Evolutionary conservation across 2,888 invertebrate species (phyloP).

Genomic region (Lasioglossum lativentre): DNA sequence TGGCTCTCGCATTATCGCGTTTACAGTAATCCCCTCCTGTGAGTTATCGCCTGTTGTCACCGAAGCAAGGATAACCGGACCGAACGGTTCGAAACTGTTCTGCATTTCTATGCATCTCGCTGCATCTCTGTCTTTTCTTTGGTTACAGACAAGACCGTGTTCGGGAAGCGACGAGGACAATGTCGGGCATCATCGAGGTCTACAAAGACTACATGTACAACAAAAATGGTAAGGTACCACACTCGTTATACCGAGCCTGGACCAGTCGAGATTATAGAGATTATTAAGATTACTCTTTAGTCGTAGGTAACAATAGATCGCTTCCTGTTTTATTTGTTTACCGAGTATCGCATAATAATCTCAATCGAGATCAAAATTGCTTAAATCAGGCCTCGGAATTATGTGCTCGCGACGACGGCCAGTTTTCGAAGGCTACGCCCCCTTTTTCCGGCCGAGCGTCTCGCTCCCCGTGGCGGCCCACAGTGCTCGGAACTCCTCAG

Average conservation of each 20-base stretch:
- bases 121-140: neutral
- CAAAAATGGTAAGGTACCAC: conserved; percentile 75
- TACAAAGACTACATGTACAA: conserved; percentile 79
- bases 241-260: too few relatives aligned
- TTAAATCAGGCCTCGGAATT: too few relatives aligned
- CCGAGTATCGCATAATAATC: neutral
- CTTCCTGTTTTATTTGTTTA: neutral
- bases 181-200: conserved; percentile 80
- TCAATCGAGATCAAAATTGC: too few relatives aligned
- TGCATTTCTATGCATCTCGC: neutral
- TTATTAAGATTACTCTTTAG: too few relatives aligned
- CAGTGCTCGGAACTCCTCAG: too few relatives aligned
- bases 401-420: too few relatives aligned
- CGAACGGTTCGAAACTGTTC: neutral
- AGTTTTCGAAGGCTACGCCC: too few relatives aligned
- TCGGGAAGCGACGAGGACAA: conserved; percentile 43
- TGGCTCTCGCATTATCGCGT: conserved; percentile 5
- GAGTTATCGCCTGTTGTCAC: neutral
- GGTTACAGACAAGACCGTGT: conserved; percentile 20
- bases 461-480: too few relatives aligned
- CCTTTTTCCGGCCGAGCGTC: too few relatives aligned
- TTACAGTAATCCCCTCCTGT: neutral
- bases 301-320: too few relatives aligned
- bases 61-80: conserved; percentile 17
- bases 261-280: neutral